Conservation (phyloP, 2,113 vertebrate species). For the Terrapene triunguis region DNA sequence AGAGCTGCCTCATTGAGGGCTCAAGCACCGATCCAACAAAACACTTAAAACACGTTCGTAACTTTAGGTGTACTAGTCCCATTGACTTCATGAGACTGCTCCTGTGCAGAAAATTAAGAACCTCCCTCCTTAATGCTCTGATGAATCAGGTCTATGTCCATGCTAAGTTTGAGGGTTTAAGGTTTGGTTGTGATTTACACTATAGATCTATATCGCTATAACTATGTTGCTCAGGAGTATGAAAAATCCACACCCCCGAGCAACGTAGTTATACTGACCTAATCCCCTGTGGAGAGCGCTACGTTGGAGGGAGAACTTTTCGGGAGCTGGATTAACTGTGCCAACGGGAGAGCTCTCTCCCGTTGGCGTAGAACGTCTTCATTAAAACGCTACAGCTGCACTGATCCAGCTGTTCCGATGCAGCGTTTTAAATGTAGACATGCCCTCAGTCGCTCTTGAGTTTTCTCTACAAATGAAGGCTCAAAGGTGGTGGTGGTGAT, state of each 20-base stretch:
- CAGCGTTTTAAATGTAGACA: not conserved
- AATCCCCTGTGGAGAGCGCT: no score
- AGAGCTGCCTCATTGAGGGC: not conserved
- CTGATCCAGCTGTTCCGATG: not conserved
- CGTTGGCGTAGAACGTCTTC: not conserved
- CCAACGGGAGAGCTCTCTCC: not conserved
- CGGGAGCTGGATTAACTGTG: no score
- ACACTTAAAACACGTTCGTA: not conserved
- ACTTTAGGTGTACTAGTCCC: not conserved
- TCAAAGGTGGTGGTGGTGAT: not conserved
- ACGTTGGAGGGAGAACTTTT: no score
- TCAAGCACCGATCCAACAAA: not conserved
- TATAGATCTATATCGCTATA: no score
- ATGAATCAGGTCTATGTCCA: not conserved
- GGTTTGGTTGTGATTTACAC: not conserved
- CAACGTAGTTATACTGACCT: no score
- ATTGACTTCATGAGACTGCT: not conserved
- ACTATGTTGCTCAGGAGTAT: no score
- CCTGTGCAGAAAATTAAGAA: not conserved
- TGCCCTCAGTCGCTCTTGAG: not conserved
- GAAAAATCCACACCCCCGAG: no score
- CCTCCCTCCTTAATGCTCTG: no score
- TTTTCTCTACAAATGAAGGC: not conserved
- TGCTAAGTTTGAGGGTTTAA: not conserved
- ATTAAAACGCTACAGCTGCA: not conserved